Base-by-base conservation (phyloP, 2,888 invertebrate genomes). In the Gortyna flavago region DNA sequence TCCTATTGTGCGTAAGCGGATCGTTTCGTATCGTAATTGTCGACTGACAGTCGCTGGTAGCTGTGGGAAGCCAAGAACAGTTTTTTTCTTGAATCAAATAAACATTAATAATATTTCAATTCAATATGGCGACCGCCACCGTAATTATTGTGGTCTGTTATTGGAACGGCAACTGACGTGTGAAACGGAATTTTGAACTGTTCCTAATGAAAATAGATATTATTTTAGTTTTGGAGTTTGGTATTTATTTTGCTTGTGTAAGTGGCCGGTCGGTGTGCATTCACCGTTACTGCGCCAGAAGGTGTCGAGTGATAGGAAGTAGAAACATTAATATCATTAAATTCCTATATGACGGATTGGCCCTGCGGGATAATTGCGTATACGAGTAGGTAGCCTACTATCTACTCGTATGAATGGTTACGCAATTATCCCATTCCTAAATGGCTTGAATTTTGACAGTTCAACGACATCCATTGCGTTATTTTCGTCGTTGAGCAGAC, bases 21-120 rank as follows among this genome's bases (percentile, higher is more conserved):
- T 95, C 95, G 94, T 91, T 91, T 92, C 87, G 88, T 89, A 91
- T 89, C 74, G 94, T 95, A 95, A 95, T 95, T 95, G 95, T 95
- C 86, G 88, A 85, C 74, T 82, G 88, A 84, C 89, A 84, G 86
- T 57, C 75, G 75, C 62, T 83, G 77, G 82, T 79, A 75, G 79
- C 87, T 88, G 89, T 89, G 89, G 88, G 88, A 88, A 86, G 84
- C 61, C 61, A 68, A 78, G 68, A 77, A 80, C 80, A 71, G 80
- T 87, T 88, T 88, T 88, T 89, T 89, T 85, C 83, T 74, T 85
- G 84, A 89, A 88, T 88, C 88, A 88, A 89, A 88, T 88, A 88
- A 88, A 89, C 88, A 88, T 88, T 86, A 89, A 89, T 88, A 88
- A 79, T 87, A 80, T 88, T 88, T 78, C 62, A 74, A 78, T 78